These are phyloP conservation scores for Meloidogyne exigua DNA, from an alignment of 1,140 invertebrate genomes.

Conservation along the genomic window DNA sequence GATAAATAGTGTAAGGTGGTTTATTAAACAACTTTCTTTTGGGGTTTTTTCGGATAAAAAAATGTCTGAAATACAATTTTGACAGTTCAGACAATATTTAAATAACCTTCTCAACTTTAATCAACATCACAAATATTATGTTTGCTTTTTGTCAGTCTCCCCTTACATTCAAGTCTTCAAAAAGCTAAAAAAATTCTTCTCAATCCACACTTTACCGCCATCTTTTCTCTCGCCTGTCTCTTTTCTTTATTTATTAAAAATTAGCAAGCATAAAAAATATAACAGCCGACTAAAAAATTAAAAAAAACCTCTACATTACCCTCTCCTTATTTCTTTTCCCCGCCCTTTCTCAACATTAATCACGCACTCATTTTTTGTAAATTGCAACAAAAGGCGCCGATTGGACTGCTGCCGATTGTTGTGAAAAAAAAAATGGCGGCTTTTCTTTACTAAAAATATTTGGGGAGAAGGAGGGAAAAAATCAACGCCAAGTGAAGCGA, in stretches of 20 bases:
- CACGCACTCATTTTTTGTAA: not conserved
- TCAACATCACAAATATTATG: too few species aligned
- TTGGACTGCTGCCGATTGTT: not conserved
- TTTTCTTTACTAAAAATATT: constrained; percentile 6
- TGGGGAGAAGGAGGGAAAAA: not conserved
- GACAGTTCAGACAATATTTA: too few species aligned
- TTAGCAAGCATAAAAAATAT: not conserved
- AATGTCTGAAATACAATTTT: too few species aligned
- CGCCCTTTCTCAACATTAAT: not conserved
- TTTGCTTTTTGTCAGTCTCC: too few species aligned
- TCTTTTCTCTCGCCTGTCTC: not conserved
- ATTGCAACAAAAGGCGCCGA: constrained; percentile 1
- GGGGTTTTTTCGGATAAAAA: too few species aligned
- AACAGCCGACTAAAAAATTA: not conserved
- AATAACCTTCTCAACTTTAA: too few species aligned
- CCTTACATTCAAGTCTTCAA: too few species aligned
- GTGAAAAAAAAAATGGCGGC: not conserved
- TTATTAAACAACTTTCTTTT: too few species aligned
- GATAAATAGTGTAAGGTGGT: too few species aligned
- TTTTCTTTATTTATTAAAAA: not conserved
- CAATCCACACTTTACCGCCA: constrained; percentile 4
- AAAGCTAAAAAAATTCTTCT: not conserved
- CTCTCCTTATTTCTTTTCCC: not conserved
- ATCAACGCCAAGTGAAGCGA: not conserved
- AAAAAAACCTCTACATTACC: not conserved